Conservation (phyloP, 2,113 vertebrate species). For the Ancistrus triradiatus region DNA sequence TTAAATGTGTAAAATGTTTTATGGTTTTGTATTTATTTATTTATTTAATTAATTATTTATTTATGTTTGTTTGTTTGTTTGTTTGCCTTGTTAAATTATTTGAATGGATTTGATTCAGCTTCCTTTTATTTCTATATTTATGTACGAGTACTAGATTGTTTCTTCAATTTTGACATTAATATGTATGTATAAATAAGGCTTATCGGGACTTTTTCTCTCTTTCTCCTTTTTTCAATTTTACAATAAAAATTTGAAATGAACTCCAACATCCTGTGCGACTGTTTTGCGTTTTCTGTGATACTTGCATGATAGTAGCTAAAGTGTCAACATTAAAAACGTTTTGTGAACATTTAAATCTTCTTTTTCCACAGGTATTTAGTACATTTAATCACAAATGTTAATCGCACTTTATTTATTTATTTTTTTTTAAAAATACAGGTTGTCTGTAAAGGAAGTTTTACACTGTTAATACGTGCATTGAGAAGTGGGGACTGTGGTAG, state of each 20-base stretch:
- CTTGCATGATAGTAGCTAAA: background rate
- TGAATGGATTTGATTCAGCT: constrained; percentile 21
- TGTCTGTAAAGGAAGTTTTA: background rate
- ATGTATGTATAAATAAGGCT: constrained; percentile 48
- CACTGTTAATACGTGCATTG: background rate
- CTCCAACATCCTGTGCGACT: background rate
- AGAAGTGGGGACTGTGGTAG: no score
- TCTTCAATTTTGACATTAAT: constrained; percentile 42
- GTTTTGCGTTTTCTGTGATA: background rate
- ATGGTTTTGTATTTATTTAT: constrained; percentile 43
- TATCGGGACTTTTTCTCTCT: constrained; percentile 48
- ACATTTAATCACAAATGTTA: no score
- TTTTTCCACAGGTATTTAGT: no score
- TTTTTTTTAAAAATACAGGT: background rate
- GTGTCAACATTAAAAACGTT: background rate
- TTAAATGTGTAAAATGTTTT: constrained; percentile 40
- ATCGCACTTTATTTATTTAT: background rate
- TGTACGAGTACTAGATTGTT: constrained; percentile 15
- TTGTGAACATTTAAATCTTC: no score
- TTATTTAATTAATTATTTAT: constrained; percentile 26
- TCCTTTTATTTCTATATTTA: constrained; percentile 44
- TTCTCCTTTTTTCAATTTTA: constrained; percentile 54
- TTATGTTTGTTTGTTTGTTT: no score
- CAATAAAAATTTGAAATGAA: constrained; percentile 48
- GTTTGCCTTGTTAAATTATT: constrained; percentile 24